Evolutionary conservation across 2,113 vertebrate species (phyloP), one percentile per base, ranked within the genome.

Genomic region (Puma concolor): DNA sequence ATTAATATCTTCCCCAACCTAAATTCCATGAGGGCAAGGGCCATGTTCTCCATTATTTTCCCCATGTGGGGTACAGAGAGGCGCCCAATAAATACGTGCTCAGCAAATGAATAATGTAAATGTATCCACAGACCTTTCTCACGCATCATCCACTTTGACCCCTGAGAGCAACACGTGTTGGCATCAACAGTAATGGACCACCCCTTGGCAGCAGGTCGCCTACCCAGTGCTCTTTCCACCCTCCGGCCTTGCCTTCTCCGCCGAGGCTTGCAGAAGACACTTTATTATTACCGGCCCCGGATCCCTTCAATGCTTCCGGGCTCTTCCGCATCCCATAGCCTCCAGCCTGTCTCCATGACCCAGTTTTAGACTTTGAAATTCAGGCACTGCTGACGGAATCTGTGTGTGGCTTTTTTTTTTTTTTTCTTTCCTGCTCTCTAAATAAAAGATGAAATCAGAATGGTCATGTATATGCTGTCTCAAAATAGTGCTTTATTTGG

Each of bases 401-500:
- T 91, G 88, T 95, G 76, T 94, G 60, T 79, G 84, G 83, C 85
- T 88, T 83, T 23, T 23, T 12, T 10, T 38, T 38, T 38, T 17
- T 17, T 71, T 71, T 71, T 71, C 38, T 41, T 4, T 2, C 41
- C 92, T 7, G 8, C 77, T 94, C 96, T 97, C 76, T 95, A 97
- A 96, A 87, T 97, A 96, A 86, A 96, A 67, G 84, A 97, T 97
- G 94, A 98, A 98, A 94, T 79, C 84, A 98, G 93, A 97, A 92
- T 94, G 96, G 92, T 90, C 93, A 71, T 94, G 17, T 50, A 97
- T 92, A 96, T 94, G 69, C 88, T 92, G 63, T 80, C 96, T 97
- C 90, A 93, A 95, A 98, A 97, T 92, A 96, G 97, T 94, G 88
- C 88, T 96, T 92, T 96, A 97, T 98, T 98, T 97, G 95, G 94